Conservation (phyloP, 2,888 invertebrate species). For the Drosophila putrida region DNA sequence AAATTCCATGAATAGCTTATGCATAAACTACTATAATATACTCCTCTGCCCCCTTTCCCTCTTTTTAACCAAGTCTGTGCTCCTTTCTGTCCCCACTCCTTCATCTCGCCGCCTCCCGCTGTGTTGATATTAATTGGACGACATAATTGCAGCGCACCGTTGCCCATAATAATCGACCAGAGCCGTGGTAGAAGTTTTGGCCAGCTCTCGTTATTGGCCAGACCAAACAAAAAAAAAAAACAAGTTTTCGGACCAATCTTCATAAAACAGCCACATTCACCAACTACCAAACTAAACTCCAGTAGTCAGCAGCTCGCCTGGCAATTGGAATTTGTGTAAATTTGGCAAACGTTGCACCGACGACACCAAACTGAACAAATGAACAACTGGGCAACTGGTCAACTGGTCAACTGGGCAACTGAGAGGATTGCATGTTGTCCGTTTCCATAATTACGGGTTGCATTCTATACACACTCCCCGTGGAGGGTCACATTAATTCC, state of each 20-base stretch:
- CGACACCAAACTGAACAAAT: conserved; percentile 40
- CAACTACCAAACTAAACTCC: conserved; percentile 32
- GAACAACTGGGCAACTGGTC: conserved; percentile 22
- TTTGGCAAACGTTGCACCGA: conserved; percentile 68
- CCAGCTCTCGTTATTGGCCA: conserved; percentile 76
- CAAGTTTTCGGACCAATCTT: conserved; percentile 72
- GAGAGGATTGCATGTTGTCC: conserved; percentile 41
- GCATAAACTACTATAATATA: conserved; percentile 64
- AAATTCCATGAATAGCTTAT: conserved; percentile 73
- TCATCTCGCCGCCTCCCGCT: conserved; percentile 67
- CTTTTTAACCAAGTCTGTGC: background rate
- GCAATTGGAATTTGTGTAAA: conserved; percentile 75
- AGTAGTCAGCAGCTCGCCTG: conserved; percentile 35
- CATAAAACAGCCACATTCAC: conserved; percentile 42
- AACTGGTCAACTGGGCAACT: conserved; percentile 13
- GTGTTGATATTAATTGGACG: conserved; percentile 84
- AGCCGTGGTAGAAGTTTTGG: conserved; percentile 30
- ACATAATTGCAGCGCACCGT: conserved; percentile 84
- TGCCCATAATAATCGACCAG: conserved; percentile 83
- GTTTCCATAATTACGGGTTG: conserved; percentile 52
- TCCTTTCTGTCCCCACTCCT: conserved; percentile 12
- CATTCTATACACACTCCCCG: conserved; percentile 37
- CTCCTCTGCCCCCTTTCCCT: background rate
- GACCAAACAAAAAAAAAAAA: too few relatives aligned
- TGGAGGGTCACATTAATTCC: conserved; percentile 15